These are phyloP conservation scores for Stichopus chloronotus DNA, from an alignment of 35 echinoderm and acorn worm species.

Conservation along the genomic window DNA sequence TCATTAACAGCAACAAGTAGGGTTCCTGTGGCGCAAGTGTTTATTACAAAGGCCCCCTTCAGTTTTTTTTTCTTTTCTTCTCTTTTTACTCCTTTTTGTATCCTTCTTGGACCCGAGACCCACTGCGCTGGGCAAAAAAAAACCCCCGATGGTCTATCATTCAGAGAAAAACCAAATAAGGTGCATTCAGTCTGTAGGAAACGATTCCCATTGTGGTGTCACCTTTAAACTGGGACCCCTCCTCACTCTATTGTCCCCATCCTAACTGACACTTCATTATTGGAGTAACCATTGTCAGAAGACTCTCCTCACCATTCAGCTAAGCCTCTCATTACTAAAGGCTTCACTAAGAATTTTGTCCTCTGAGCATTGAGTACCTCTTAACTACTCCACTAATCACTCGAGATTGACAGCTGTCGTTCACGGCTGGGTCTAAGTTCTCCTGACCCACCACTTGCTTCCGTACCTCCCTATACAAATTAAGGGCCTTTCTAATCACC, in stretches of 20 bases:
- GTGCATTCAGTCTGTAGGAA: not conserved
- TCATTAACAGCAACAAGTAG: conserved; percentile 18
- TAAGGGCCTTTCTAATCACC: conserved; percentile 7
- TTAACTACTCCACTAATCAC: conserved; percentile 38
- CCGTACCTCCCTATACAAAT: conserved; percentile 13
- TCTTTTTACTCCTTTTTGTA: not conserved
- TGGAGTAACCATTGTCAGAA: conserved; percentile 17
- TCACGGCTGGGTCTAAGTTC: not conserved
- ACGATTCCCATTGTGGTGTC: not conserved
- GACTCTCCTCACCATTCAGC: conserved; percentile 2
- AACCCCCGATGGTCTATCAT: not conserved
- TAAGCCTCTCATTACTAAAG: conserved; percentile 46
- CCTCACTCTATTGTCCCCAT: not conserved
- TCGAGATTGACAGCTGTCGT: conserved; percentile 14
- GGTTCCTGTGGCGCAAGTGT: conserved; percentile 27
- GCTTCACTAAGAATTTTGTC: conserved; percentile 11
- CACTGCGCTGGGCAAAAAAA: not conserved
- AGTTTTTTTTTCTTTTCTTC: no score
- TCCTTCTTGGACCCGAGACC: conserved; percentile 20
- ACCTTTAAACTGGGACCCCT: conserved; percentile 32
- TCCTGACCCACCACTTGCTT: not conserved
- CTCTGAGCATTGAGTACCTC: conserved; percentile 6
- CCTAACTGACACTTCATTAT: conserved; percentile 52
- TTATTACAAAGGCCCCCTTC: not conserved
- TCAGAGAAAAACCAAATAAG: conserved; percentile 38